A percentile compares a stretch with the other conserved stretches of the same genome.
Evolutionary conservation across 2,113 vertebrate genomes (phyloP).

Genomic region (Diphyllodes magnificus): DNA sequence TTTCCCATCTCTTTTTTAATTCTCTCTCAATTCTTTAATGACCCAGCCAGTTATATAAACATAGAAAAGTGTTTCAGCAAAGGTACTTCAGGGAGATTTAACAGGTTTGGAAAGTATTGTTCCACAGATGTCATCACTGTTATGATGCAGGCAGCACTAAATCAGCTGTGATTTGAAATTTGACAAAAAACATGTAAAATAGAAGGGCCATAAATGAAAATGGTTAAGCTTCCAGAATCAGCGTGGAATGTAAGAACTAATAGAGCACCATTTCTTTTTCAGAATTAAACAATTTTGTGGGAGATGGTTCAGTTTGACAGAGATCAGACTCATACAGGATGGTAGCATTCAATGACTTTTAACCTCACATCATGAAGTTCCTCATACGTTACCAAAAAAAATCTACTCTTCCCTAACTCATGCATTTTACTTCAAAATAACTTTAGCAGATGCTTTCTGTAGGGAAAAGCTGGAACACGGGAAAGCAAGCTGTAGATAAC

Average conservation of each 20-base stretch:
- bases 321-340: background rate
- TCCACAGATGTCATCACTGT: background rate
- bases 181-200: background rate
- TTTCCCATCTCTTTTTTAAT: background rate
- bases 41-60: background rate
- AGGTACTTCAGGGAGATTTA: background rate
- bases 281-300: background rate
- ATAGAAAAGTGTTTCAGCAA: background rate
- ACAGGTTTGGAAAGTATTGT: background rate
- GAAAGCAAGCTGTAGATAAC: background rate
- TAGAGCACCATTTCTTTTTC: background rate
- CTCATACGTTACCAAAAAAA: background rate
- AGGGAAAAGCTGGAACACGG: background rate
- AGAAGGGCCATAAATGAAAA: conserved; percentile 5
- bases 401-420: background rate
- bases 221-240: background rate
- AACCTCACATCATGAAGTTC: background rate
- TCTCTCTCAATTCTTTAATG: conserved; percentile 18
- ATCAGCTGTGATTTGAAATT: background rate
- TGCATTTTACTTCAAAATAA: background rate
- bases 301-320: background rate
- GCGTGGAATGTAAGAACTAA: background rate
- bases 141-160: background rate
- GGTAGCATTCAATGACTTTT: background rate
- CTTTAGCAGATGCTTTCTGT: background rate